A percentile compares a stretch with the other conserved stretches of the same genome.
phyloP scores from a whole-genome alignment of 2,888 invertebrate species.

The Volucella inflata region DNA sequence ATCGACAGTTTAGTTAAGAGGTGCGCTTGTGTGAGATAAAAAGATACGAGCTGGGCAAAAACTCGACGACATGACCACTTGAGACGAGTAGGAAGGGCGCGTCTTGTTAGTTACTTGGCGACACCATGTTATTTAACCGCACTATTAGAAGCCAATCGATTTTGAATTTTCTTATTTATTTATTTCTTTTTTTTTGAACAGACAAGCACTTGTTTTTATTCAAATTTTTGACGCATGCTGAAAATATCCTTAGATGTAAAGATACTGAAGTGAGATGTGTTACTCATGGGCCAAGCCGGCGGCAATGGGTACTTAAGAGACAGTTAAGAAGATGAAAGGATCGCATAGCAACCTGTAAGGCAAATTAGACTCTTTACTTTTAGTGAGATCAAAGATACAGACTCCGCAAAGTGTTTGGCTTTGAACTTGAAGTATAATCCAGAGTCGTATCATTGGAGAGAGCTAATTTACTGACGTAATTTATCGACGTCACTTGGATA shows the following conservation, averaged over 20 bases:
- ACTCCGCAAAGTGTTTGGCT: no score
- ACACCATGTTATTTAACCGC: conserved; percentile 75
- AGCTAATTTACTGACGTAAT: no score
- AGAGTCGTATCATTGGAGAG: no score
- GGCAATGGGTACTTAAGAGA: no score
- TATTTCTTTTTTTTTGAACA: conserved; percentile 34
- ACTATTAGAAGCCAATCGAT: conserved; percentile 68
- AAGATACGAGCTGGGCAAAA: conserved; percentile 57
- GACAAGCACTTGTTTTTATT: conserved; percentile 35
- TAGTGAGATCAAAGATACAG: no score
- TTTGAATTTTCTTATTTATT: neutral
- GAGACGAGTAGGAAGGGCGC: conserved; percentile 73
- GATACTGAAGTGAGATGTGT: no score
- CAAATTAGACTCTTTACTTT: no score
- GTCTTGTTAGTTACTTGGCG: conserved; percentile 69
- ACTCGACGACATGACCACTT: conserved; percentile 50
- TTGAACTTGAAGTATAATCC: no score
- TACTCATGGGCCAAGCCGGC: no score
- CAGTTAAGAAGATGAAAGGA: no score
- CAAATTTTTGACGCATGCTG: conserved; percentile 63
- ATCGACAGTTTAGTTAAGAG: conserved; percentile 56
- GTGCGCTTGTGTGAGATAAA: conserved; percentile 69
- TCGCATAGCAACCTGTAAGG: no score
- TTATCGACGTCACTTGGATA: no score
- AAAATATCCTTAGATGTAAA: conserved; percentile 48